Percentiles rank a stretch among this genome's conserved stretches.
Conservation (phyloP, 2,797 vertebrate genomes). For the Siniperca scherzeri region DNA sequence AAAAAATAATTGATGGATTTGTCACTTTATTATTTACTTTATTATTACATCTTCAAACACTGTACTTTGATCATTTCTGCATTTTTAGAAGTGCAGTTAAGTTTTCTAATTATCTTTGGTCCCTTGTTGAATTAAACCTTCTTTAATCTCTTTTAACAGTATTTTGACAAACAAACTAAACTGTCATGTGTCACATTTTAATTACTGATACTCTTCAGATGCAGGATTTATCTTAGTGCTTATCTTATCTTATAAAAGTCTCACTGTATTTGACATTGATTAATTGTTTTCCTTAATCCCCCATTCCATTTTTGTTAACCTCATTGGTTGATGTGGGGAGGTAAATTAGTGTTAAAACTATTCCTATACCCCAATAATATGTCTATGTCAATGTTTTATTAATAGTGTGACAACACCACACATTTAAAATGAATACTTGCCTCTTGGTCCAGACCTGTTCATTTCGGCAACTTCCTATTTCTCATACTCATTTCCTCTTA, state of each 20-base stretch:
- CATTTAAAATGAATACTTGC: neutral
- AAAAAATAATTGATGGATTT: neutral
- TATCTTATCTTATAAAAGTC: too few species aligned
- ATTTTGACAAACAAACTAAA: constrained; percentile 36
- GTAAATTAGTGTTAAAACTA: neutral
- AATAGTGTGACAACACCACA: neutral
- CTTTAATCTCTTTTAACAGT: constrained; percentile 31
- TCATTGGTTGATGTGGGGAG: neutral
- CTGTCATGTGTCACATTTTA: constrained; percentile 32
- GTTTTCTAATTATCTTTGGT: constrained; percentile 26
- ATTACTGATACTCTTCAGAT: constrained; percentile 24
- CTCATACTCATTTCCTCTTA: neutral
- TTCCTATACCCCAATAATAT: too few species aligned
- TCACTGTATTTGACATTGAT: constrained; percentile 15
- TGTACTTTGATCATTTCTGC: neutral
- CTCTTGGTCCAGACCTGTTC: neutral
- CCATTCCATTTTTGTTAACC: neutral
- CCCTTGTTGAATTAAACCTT: constrained; percentile 18
- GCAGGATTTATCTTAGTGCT: constrained; percentile 25
- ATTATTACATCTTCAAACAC: neutral
- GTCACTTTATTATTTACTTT: constrained; percentile 1
- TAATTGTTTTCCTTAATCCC: constrained; percentile 20
- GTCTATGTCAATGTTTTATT: neutral
- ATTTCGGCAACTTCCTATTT: neutral
- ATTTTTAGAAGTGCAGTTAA: constrained; percentile 2